Base-by-base conservation (phyloP, 2,113 vertebrate species). In the Rhadina sibilatrix region DNA sequence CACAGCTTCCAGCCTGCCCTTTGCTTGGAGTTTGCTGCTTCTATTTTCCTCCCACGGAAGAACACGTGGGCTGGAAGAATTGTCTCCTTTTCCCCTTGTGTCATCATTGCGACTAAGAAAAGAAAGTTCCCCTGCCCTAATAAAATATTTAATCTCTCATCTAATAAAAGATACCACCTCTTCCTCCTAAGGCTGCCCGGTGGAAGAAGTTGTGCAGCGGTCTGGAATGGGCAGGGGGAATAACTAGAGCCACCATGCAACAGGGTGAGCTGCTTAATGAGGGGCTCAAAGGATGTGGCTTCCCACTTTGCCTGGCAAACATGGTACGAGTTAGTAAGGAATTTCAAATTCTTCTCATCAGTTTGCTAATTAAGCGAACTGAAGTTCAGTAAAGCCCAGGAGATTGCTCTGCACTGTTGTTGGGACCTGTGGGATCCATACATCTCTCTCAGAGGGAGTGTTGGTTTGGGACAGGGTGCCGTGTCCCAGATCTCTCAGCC, bases 71-170 rank as follows among this genome's bases (percentile, higher is more conserved):
- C 61, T 71, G 52, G 38, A 87, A 82, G 47, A 92, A 85, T 75
- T 75, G 65, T 46, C 56, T 85, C 47, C 0, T 74, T 94, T 84
- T 25, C 38, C 70, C 38, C 47, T 38, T 92, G 33, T 87, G 70
- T 82, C 65, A 63, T 84, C 25, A 53, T 14, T 54, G 56, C 25
- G 33, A 74, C 90, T 93, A 93, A 96, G 63, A 93, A 91, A 93
- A 91, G 87, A 68, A 89, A 77, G 56, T 57, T 80, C 61, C 11
- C 20, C 25, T 46, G 47, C 25, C 74, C 40, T 80, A 91, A 66
- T 76, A 12, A 86, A 91, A 89, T 93, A 65, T 83, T 87, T 77
- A 69, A 81, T 77, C 22, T 72, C 81, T 91, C 13, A 1, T 87
- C 74, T 90, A 84, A 90, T 66, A 75, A 84, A 93, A 89, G 90